Evolutionary conservation across 1,140 invertebrate species (phyloP).

Genomic region (Drosophila seguyi): DNA sequence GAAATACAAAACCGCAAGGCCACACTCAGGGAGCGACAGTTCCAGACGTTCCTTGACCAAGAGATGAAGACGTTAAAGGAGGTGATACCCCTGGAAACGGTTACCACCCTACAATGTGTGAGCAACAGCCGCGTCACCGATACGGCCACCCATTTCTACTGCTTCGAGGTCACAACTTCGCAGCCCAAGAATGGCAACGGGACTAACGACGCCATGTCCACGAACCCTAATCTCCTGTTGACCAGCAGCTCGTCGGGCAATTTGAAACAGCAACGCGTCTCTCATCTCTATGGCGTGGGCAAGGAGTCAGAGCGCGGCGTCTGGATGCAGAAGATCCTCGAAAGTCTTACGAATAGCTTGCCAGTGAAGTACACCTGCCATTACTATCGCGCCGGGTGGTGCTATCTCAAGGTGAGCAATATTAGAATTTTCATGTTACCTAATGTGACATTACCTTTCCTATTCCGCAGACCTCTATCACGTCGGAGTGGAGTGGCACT

Average conservation of each 20-base stretch:
- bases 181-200: constrained; percentile 73
- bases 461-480: constrained; percentile 87
- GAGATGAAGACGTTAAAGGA: constrained; percentile 87
- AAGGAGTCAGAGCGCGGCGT: constrained; percentile 85
- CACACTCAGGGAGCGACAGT: constrained; percentile 86
- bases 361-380: constrained; percentile 87
- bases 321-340: constrained; percentile 90
- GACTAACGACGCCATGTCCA: constrained; percentile 61
- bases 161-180: constrained; percentile 80
- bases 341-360: constrained; percentile 88
- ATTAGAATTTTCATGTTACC: too few relatives aligned
- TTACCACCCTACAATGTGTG: constrained; percentile 88
- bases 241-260: constrained; percentile 75
- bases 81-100: constrained; percentile 86
- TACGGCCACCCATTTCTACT: constrained; percentile 83
- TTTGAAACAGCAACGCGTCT: constrained; percentile 67
- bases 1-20: constrained; percentile 86
- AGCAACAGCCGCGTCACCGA: constrained; percentile 88
- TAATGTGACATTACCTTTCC: neutral
- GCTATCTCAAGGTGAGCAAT: constrained; percentile 88
- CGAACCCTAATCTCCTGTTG: constrained; percentile 82
- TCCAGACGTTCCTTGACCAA: constrained; percentile 86
- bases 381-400: constrained; percentile 89
- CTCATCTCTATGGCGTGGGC: constrained; percentile 80
- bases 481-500: constrained; percentile 90